A percentile compares a stretch with the other conserved stretches of the same genome.
phyloP scores from a whole-genome alignment of 2,797 vertebrate genomes.

The Syngnathus acus region DNA sequence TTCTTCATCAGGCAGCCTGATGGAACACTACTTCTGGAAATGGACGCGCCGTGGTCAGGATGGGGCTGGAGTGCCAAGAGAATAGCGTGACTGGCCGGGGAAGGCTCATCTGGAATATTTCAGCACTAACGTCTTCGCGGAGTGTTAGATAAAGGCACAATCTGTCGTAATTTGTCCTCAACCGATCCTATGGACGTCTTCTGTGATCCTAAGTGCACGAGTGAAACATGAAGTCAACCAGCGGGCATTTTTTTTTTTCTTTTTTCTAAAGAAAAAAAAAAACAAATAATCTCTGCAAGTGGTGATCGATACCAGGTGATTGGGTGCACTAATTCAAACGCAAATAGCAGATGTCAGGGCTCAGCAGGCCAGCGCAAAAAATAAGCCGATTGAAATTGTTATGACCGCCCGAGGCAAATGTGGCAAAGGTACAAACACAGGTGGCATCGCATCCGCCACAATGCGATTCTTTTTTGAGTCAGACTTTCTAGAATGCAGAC shows the following conservation, averaged over 20 bases:
- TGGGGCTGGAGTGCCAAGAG: slow-evolving; percentile 21
- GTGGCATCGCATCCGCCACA: no score
- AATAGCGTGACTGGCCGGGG: slow-evolving; percentile 8
- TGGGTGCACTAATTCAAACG: slow-evolving; percentile 54
- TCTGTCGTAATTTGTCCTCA: background rate
- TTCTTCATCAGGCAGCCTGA: slow-evolving; percentile 46
- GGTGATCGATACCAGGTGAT: slow-evolving; percentile 48
- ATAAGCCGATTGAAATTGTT: background rate
- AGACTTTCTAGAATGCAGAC: no score
- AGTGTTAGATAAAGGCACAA: background rate
- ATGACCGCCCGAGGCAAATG: background rate
- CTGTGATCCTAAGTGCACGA: slow-evolving; percentile 43
- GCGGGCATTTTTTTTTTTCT: slow-evolving; percentile 7
- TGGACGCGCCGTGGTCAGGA: slow-evolving; percentile 16
- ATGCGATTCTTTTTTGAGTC: no score
- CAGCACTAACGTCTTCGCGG: background rate
- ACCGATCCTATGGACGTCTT: slow-evolving; percentile 34
- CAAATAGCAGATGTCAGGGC: slow-evolving; percentile 54
- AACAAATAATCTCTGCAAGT: slow-evolving; percentile 7
- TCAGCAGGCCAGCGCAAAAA: slow-evolving; percentile 24
- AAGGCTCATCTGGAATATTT: slow-evolving; percentile 4
- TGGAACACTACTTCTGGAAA: slow-evolving; percentile 34
- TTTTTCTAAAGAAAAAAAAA: no score
- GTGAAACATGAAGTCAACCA: slow-evolving; percentile 49
- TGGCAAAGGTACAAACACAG: background rate